Conservation (phyloP, 2,797 vertebrate genomes). For the Podarcis lilfordi region DNA sequence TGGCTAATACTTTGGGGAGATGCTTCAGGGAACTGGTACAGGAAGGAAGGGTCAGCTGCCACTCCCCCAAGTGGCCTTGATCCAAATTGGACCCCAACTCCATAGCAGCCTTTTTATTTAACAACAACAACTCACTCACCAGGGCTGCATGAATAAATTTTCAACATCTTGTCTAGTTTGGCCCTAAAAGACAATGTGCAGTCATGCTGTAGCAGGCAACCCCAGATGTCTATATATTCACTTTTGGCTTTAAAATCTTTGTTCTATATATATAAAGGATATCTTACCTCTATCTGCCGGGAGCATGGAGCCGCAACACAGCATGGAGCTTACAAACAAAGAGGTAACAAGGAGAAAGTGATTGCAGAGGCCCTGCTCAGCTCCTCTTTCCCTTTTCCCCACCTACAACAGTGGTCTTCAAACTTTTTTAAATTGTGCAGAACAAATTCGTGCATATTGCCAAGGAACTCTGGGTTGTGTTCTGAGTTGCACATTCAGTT, state of each 20-base stretch:
- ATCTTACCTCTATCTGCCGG: constrained; percentile 87
- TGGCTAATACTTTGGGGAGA: not conserved
- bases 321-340: constrained; percentile 72
- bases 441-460: not conserved
- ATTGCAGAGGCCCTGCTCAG: constrained; percentile 35
- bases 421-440: not conserved
- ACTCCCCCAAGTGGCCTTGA: not conserved
- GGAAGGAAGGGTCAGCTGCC: not conserved
- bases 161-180: not conserved
- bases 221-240: constrained; percentile 27
- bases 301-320: constrained; percentile 80
- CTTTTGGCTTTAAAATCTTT: constrained; percentile 73
- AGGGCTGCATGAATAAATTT: not conserved
- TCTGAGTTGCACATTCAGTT: not conserved
- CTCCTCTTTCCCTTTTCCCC: constrained; percentile 41
- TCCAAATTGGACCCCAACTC: not conserved
- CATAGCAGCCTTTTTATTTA: not conserved
- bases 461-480: not conserved
- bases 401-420: constrained; percentile 24
- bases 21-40: not conserved
- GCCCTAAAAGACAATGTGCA: not conserved
- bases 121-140: not conserved
- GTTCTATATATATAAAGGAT: constrained; percentile 85
- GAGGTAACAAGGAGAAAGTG: constrained; percentile 82
- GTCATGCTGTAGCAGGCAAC: not conserved